Evolutionary conservation across 1,140 invertebrate genomes (phyloP).

Genomic region (Diorhabda carinulata): DNA sequence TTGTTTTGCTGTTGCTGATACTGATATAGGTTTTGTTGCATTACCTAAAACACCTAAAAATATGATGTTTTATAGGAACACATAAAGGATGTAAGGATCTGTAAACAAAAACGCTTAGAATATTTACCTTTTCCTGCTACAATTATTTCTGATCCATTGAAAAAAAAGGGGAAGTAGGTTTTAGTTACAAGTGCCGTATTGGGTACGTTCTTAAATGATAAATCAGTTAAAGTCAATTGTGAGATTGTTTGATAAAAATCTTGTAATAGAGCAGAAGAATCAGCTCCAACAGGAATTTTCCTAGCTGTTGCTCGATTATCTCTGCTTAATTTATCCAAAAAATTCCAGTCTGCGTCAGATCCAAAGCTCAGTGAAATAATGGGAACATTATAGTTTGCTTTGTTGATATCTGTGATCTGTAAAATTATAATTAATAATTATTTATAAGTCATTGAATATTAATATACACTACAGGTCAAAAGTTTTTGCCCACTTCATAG

Average conservation of each 20-base stretch:
- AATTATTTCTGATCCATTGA: slow-evolving; percentile 56
- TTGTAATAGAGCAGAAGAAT: slow-evolving; percentile 62
- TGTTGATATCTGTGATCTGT: not conserved
- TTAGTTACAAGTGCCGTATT: slow-evolving; percentile 52
- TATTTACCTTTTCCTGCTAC: slow-evolving; percentile 50
- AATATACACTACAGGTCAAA: not conserved
- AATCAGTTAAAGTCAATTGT: slow-evolving; percentile 61
- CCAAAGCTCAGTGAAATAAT: slow-evolving; percentile 69
- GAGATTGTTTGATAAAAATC: slow-evolving; percentile 68
- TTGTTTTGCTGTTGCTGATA: slow-evolving; percentile 21
- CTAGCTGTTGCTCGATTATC: slow-evolving; percentile 63
- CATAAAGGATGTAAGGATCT: not conserved
- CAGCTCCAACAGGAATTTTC: slow-evolving; percentile 68
- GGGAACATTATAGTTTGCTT: slow-evolving; percentile 37
- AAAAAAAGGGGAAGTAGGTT: slow-evolving; percentile 52
- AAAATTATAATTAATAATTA: not conserved
- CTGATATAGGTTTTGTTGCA: not conserved
- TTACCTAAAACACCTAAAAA: not conserved
- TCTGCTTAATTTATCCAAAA: slow-evolving; percentile 60
- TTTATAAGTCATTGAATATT: not conserved
- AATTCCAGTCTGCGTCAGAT: slow-evolving; percentile 60
- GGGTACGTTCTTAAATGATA: slow-evolving; percentile 59
- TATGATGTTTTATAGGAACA: not conserved
- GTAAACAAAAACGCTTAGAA: not conserved
- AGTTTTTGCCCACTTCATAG: no score